A percentile compares a stretch with the other conserved stretches of the same genome.
Conservation (phyloP, 2,113 vertebrate species). For the Phalacrocorax pelagicus region DNA sequence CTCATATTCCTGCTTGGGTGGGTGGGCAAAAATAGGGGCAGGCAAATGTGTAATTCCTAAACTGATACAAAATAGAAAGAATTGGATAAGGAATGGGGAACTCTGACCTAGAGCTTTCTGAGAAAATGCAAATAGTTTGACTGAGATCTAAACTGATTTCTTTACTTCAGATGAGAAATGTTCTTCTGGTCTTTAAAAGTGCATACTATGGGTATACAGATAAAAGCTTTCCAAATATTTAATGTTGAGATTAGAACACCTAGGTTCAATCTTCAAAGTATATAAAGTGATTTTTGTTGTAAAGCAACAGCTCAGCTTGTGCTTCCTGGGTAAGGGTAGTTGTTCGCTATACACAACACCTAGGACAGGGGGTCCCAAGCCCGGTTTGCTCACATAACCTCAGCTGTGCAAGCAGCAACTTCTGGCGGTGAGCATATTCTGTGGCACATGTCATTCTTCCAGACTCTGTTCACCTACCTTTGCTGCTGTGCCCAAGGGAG, state of each 20-base stretch:
- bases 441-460: not conserved
- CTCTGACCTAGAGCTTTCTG: not conserved
- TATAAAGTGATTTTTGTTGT: not conserved
- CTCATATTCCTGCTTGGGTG: not conserved
- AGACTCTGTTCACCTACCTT: not conserved
- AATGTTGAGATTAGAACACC: not conserved
- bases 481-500: not conserved
- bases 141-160: not conserved
- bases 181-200: not conserved
- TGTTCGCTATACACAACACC: accelerated
- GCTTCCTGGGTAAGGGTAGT: not conserved
- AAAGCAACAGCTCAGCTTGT: not conserved
- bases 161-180: not conserved
- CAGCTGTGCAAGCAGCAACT: not conserved
- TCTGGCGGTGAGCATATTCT: not conserved
- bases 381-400: not conserved
- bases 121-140: not conserved
- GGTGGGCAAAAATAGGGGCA: not conserved
- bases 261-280: not conserved
- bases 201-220: not conserved
- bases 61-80: not conserved
- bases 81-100: not conserved
- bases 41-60: not conserved
- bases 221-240: not conserved
- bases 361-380: not conserved